Evolutionary conservation across 1,140 invertebrate species (phyloP).

Genomic region (Homarus americanus): DNA sequence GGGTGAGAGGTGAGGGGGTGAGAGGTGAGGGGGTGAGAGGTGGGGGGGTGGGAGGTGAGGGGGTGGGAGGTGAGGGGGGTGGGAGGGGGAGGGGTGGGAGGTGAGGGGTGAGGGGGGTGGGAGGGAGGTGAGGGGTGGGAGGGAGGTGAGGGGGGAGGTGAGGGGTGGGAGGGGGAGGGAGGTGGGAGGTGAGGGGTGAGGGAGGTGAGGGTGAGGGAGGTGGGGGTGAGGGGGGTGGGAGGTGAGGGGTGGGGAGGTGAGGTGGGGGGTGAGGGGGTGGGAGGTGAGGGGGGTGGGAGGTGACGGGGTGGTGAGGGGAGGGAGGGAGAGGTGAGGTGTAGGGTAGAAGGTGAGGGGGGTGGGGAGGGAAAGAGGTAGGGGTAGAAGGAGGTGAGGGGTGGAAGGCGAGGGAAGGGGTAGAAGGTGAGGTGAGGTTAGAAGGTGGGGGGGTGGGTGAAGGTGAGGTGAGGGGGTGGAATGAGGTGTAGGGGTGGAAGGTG

Average conservation of each 20-base stretch:
- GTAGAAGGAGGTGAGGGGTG: too few relatives aligned
- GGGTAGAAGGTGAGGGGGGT: too few relatives aligned
- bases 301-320: background rate
- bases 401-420: background rate
- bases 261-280: background rate
- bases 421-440: background rate
- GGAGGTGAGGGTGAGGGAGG: too few relatives aligned
- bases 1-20: background rate
- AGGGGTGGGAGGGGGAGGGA: background rate
- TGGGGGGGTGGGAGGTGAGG: background rate
- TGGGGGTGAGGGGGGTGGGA: too few relatives aligned
- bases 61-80: background rate
- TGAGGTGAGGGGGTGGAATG: background rate
- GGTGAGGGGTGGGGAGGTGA: background rate
- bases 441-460: background rate
- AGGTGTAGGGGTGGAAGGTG: background rate
- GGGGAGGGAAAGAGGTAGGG: background rate
- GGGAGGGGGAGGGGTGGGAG: background rate
- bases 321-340: too few relatives aligned
- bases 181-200: too few relatives aligned
- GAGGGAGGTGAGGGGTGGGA: too few relatives aligned
- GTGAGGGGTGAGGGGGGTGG: background rate
- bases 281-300: too few relatives aligned
- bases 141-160: too few relatives aligned
- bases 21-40: background rate